Base-by-base conservation (phyloP, 2,797 vertebrate species). In the Hoplostethus mediterraneus region DNA sequence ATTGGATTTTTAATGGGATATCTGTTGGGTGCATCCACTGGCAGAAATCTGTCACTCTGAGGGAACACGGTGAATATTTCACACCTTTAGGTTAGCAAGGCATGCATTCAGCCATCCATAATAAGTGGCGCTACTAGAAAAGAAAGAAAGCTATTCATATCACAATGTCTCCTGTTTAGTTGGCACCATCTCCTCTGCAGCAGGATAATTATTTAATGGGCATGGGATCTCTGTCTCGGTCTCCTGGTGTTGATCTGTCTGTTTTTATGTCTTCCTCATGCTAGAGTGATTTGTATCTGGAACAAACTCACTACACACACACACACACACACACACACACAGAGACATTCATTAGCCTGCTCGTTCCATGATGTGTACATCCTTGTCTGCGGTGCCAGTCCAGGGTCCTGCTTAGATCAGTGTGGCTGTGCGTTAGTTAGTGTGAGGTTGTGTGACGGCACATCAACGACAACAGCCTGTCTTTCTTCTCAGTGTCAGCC, bases 401-500 rank as follows among this genome's bases (percentile, higher is more conserved):
- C 36, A 61, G 47, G 31, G 58, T 90, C 80, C 71, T 70, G 71
- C 84, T 85, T 83, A 83, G 81, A 86, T 88, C 78, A 74, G 71
- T 31, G 65, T 30, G 40, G 73, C 75, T 76, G 73, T 72, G 73
- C 80, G 58, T 87, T 86, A 40, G 38, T 80, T 28, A 67, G 78
- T 87, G 76, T 87, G 85, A 82, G 90, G 80, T 81, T 88, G 87
- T 87, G 87, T 84, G 84, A 88, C 45, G 75, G 81, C 73, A 73
- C 63, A 88, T 83, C 71, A 63, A 69, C 67, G 36, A 90, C 89
- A 93, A 92, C 75, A 87, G 89, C 72, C 61, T 52, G 84, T 83
- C 87, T 92, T 90, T 94, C 90, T 92, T 89, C 85, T 90, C 88
- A 76, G 91, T 93, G 89, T 92, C 92, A 94, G 89, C 78, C 89